A percentile compares a stretch with the other conserved stretches of the same genome.
phyloP scores from a whole-genome alignment of 1,140 invertebrate genomes.

The Pachypeltis micranthus region DNA sequence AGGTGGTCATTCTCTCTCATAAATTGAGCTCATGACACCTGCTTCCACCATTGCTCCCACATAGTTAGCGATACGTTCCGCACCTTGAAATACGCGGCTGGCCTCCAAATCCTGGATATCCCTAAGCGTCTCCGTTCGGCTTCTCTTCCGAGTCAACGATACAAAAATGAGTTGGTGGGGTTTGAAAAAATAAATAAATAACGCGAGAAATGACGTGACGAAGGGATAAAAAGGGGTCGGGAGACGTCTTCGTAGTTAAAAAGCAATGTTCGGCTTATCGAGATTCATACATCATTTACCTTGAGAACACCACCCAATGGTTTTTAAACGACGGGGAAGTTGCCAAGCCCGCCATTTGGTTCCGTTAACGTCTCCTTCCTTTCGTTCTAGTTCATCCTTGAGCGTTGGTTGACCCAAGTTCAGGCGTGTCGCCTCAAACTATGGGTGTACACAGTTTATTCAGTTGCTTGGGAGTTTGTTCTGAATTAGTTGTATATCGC shows the following conservation, averaged over 20 bases:
- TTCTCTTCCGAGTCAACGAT: too few relatives aligned
- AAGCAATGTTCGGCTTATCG: conserved; percentile 16
- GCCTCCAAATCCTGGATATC: not conserved
- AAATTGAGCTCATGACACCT: not conserved
- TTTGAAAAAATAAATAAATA: not conserved
- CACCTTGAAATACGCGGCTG: not conserved
- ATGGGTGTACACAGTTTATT: too few relatives aligned
- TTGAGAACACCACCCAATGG: conserved; percentile 9
- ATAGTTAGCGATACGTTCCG: not conserved
- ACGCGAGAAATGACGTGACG: not conserved
- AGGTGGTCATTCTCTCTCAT: not conserved
- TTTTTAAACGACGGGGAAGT: conserved; percentile 12
- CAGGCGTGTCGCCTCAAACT: too few relatives aligned
- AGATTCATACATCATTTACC: conserved; percentile 18
- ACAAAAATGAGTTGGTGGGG: not conserved
- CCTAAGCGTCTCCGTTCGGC: too few relatives aligned
- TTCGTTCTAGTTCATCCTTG: not conserved
- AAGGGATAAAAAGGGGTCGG: not conserved
- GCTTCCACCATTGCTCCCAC: not conserved
- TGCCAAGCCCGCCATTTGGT: conserved; percentile 3
- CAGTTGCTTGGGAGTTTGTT: too few relatives aligned
- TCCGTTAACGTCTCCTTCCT: not conserved
- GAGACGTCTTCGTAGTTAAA: conserved; percentile 3
- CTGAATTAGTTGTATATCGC: too few relatives aligned
- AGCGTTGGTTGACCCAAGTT: too few relatives aligned